Percentiles rank a stretch among this genome's conserved stretches.
phyloP scores from a whole-genome alignment of 2,888 invertebrate genomes.

The Lasioglossum leucozonium region DNA sequence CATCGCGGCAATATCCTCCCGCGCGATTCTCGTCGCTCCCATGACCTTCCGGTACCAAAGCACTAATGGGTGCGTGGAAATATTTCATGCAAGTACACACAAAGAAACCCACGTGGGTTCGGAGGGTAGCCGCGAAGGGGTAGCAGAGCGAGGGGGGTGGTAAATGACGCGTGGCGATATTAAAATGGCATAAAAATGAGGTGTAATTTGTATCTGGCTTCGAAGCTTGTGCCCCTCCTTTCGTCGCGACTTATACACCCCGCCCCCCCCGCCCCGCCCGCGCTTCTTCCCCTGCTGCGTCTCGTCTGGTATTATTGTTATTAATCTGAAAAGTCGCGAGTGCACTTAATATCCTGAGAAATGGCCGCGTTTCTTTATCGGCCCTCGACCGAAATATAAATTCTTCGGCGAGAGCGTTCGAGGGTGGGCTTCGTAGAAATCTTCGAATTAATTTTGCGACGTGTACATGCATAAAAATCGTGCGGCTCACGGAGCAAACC shows the following conservation, averaged over 20 bases:
- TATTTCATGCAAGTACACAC: constrained; percentile 73
- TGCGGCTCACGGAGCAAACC: too few relatives aligned
- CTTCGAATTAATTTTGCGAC: neutral
- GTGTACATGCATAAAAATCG: neutral
- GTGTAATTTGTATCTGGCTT: constrained; percentile 84
- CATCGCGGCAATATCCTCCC: constrained; percentile 59
- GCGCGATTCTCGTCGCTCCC: constrained; percentile 63
- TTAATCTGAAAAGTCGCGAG: constrained; percentile 81
- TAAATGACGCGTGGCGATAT: constrained; percentile 84
- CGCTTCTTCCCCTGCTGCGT: constrained; percentile 47
- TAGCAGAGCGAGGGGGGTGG: constrained; percentile 76
- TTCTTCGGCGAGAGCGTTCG: constrained; percentile 27
- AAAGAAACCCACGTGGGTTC: constrained; percentile 40
- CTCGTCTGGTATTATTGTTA: constrained; percentile 80
- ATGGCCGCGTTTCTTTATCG: constrained; percentile 80
- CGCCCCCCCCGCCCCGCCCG: too few relatives aligned
- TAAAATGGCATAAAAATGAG: constrained; percentile 85
- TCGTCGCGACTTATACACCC: constrained; percentile 59
- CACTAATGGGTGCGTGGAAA: constrained; percentile 76
- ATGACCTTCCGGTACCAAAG: constrained; percentile 71
- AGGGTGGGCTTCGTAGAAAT: neutral
- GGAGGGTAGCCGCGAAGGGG: constrained; percentile 34
- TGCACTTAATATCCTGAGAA: constrained; percentile 81
- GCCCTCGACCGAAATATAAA: constrained; percentile 56
- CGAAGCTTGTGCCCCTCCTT: constrained; percentile 76